Percentiles rank a stretch among this genome's conserved stretches.
phyloP scores from a whole-genome alignment of 2,888 invertebrate species.

The Rotaria socialis region DNA sequence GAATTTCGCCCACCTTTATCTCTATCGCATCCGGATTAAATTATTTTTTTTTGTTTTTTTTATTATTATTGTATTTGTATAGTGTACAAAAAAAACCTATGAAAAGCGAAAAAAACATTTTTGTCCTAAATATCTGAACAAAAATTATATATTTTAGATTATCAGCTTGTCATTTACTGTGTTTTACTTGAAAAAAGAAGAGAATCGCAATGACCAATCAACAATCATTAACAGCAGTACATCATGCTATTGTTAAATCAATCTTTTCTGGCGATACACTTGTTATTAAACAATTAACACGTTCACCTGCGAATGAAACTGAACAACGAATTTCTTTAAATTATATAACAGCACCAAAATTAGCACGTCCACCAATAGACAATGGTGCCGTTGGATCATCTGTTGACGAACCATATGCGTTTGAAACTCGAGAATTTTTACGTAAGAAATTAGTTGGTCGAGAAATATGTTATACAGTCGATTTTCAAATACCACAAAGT shows the following conservation, averaged over 20 bases:
- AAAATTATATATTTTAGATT: not conserved
- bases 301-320: not conserved
- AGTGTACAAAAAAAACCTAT: not conserved
- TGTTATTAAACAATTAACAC: not conserved
- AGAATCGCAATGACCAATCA: not conserved
- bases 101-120: not conserved
- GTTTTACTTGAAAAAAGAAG: not conserved
- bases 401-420: constrained; percentile 74
- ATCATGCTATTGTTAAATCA: constrained; percentile 33
- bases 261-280: constrained; percentile 18
- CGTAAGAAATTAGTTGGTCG: constrained; percentile 90
- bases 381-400: not conserved
- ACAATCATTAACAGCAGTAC: not conserved
- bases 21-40: constrained; percentile 43
- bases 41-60: not conserved
- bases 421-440: constrained; percentile 94
- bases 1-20: constrained; percentile 45
- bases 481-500: constrained; percentile 72
- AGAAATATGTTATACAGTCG: constrained; percentile 76
- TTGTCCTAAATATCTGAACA: not conserved
- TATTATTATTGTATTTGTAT: constrained; percentile 11
- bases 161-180: not conserved
- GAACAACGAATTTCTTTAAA: constrained; percentile 7
- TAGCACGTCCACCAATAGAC: constrained; percentile 32
- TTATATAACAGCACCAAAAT: constrained; percentile 43